phyloP scores from a whole-genome alignment of 1,140 invertebrate genomes.

The Drosophila eugracilis region DNA sequence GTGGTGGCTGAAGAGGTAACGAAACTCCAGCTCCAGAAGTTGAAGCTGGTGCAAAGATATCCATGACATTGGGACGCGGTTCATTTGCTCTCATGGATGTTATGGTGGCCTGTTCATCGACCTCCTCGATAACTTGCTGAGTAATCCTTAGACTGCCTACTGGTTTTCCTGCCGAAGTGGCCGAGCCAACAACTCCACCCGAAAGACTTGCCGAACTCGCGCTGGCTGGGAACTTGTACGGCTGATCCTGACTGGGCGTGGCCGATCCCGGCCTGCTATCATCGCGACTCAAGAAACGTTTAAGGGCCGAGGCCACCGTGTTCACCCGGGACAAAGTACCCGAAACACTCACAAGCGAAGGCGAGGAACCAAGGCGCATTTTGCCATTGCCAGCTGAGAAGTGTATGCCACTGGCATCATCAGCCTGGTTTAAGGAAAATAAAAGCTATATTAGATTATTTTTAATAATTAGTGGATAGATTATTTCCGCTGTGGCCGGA shows the following conservation, averaged over 20 bases:
- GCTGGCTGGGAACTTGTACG: conserved; percentile 76
- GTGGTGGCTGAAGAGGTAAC: conserved; percentile 80
- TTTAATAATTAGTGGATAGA: background rate
- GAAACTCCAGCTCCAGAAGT: conserved; percentile 38
- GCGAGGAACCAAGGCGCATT: conserved; percentile 85
- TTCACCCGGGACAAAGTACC: conserved; percentile 89
- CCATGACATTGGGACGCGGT: conserved; percentile 87
- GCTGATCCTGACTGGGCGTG: conserved; percentile 75
- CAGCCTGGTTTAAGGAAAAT: conserved; percentile 84
- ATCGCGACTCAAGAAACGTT: conserved; percentile 90
- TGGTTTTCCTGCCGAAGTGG: conserved; percentile 39
- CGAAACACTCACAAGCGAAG: conserved; percentile 85
- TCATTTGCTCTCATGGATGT: conserved; percentile 88
- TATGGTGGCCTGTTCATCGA: conserved; percentile 92
- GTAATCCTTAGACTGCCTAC: conserved; percentile 89
- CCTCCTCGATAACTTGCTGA: conserved; percentile 92
- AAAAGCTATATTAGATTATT: background rate
- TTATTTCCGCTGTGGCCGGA: conserved; percentile 25
- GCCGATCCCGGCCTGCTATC: conserved; percentile 85
- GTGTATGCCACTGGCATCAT: conserved; percentile 90
- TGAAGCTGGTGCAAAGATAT: conserved; percentile 85
- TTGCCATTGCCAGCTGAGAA: conserved; percentile 88
- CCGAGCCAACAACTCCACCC: conserved; percentile 19
- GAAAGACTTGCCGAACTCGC: conserved; percentile 72
- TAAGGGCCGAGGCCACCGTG: conserved; percentile 90